Evolutionary conservation across 2,797 vertebrate genomes (phyloP).

Genomic region (Choloepus didactylus): DNA sequence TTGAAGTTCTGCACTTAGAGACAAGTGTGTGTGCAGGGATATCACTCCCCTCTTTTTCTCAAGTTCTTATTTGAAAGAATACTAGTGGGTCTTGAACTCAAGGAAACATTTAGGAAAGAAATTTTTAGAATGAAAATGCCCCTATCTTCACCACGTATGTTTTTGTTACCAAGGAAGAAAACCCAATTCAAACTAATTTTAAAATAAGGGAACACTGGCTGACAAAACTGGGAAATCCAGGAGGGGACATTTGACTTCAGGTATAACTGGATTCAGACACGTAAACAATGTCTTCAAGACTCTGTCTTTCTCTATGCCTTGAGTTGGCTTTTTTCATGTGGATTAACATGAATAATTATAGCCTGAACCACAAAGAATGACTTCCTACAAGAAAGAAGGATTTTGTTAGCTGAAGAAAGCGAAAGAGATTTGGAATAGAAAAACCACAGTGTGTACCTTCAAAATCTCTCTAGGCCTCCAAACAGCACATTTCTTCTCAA

Average conservation of each 20-base stretch:
- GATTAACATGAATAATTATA: not conserved
- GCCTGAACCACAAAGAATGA: not conserved
- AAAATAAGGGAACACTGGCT: not conserved
- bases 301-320: not conserved
- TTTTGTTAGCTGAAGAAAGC: constrained; percentile 15
- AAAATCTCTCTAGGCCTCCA: not conserved
- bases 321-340: not conserved
- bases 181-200: not conserved
- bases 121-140: not conserved
- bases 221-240: not conserved
- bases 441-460: not conserved
- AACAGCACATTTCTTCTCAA: not conserved
- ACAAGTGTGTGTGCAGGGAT: not conserved
- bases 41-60: not conserved
- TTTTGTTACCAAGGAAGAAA: not conserved
- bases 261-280: not conserved
- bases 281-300: not conserved
- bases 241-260: not conserved
- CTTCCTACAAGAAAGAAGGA: not conserved
- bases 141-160: not conserved
- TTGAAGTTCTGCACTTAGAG: not conserved
- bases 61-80: constrained; percentile 15
- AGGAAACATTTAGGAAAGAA: not conserved
- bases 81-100: not conserved
- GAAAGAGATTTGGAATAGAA: not conserved